These are phyloP conservation scores for Delphinapterus leucas DNA, from an alignment of 2,113 vertebrate genomes.

Conservation along the genomic window DNA sequence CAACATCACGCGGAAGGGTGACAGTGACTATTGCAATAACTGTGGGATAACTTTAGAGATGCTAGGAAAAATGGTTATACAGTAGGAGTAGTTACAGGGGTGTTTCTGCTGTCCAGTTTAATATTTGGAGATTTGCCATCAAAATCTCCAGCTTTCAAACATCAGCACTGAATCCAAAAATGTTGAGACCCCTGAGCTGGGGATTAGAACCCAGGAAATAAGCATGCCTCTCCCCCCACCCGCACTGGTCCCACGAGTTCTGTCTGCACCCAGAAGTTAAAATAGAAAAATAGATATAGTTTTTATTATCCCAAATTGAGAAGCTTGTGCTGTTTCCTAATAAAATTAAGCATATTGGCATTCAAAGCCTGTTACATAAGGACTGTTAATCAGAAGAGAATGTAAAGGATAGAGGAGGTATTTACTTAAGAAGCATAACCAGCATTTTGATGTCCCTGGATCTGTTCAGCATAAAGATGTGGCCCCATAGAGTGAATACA, in stretches of 20 bases:
- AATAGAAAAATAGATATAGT: not conserved
- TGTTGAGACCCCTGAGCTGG: not conserved
- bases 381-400: not conserved
- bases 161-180: not conserved
- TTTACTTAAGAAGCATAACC: not conserved
- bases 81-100: not conserved
- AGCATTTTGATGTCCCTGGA: not conserved
- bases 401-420: not conserved
- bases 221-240: accelerated
- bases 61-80: not conserved
- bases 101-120: not conserved
- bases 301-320: not conserved
- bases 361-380: not conserved
- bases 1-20: not conserved
- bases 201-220: not conserved
- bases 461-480: not conserved
- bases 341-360: not conserved
- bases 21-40: not conserved
- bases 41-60: not conserved
- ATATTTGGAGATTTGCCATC: not conserved
- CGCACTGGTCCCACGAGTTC: not conserved
- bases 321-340: not conserved
- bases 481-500: not conserved
- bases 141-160: not conserved
- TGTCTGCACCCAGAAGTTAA: not conserved